Base-by-base conservation (phyloP, 2,888 invertebrate species). In the Caradrina kadenii region DNA sequence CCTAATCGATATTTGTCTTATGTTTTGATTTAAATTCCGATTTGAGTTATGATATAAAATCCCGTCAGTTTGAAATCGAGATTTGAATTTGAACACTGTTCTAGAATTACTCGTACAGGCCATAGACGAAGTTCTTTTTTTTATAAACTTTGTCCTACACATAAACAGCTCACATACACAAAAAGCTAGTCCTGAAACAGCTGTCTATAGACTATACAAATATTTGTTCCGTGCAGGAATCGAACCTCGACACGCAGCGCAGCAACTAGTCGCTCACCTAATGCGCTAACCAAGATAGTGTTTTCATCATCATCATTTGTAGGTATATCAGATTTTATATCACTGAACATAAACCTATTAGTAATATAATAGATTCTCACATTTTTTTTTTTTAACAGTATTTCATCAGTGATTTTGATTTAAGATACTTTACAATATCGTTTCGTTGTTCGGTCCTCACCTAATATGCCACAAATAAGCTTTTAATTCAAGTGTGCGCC, bases 381-480 rank as follows among this genome's bases (percentile, higher is more conserved):
- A 7, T n/a, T 7, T 5, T n/a, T n/a, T 6, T 0, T 17, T 48
- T 48, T 48, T n/a, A 15, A 42, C 2, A 15, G 42, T 15, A 4
- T 5, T 17, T 15, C 1, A 22, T 0, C 1, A 19, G 1, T 15
- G 10, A 48, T 48, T 26, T 31, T 15, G 8, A 35, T 21, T 35
- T 15, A 52, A 3, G 5, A 13, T 13, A 26, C 69, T 62, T 69
- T n/a, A 31, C 53, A 54, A 56, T 15, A 63, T 39, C 31, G 13
- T 39, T 19, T 31, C 7, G 11, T 15, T 48, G 17, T 63, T 56
- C n/a, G 17, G 13, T 13, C 11, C 19, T 54, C 50, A 17, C 21
- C 59, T 53, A 76, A 76, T 76, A 15, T 56, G 17, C 55, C 61
- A 73, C 64, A 77, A 68, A 68, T 68, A 77, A 61, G 76, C 63